Conservation (phyloP, 2,797 vertebrate species). For the Crocidura indochinensis region DNA sequence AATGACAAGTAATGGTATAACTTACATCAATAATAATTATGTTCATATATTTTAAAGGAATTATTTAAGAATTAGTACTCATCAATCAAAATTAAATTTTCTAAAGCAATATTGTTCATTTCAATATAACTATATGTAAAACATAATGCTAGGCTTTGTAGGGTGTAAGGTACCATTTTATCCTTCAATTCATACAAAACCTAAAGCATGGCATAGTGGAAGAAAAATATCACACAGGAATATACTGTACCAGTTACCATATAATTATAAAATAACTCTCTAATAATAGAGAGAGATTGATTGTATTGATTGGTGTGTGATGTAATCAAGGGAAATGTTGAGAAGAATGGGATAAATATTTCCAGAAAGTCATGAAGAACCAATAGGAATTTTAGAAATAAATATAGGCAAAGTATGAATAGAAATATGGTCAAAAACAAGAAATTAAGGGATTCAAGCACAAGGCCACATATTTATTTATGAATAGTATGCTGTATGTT, state of each 20-base stretch:
- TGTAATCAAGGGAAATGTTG: neutral
- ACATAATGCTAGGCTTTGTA: neutral
- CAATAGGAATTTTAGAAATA: neutral
- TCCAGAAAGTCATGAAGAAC: neutral
- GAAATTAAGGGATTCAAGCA: too few species aligned
- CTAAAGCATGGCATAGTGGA: neutral
- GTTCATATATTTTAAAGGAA: conserved; percentile 1
- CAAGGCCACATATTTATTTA: too few species aligned
- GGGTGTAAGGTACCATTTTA: neutral
- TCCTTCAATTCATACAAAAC: conserved; percentile 4
- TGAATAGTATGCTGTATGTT: too few species aligned
- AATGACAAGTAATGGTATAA: conserved; percentile 11
- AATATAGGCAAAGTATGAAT: neutral
- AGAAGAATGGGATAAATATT: neutral
- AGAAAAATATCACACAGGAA: neutral
- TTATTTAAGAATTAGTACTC: conserved; percentile 31
- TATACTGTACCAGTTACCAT: neutral
- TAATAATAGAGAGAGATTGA: neutral
- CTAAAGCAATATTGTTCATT: conserved; percentile 18
- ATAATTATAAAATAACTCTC: neutral
- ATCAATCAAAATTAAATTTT: conserved; percentile 13
- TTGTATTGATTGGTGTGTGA: neutral
- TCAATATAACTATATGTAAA: conserved; percentile 33
- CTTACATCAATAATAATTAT: neutral
- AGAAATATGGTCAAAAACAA: neutral